Base-by-base conservation (phyloP, 2,888 invertebrate species). In the Mesorhabditis sp. region DNA sequence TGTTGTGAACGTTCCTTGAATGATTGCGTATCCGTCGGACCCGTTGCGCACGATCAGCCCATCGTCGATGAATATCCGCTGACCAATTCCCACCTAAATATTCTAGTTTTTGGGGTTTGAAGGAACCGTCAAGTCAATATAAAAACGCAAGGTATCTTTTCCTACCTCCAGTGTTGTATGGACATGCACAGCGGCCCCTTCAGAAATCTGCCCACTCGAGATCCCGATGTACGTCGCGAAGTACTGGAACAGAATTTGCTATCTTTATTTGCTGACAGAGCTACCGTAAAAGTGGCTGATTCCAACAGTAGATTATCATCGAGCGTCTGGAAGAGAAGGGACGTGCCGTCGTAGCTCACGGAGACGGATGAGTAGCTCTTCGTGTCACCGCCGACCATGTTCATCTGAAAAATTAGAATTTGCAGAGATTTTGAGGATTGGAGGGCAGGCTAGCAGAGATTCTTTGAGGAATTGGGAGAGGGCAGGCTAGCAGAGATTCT, bases 41-140 rank as follows among this genome's bases (percentile, higher is more conserved):
- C 74, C 75, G 65, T 80, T 80, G 61, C 80, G 45, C 10, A 75
- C 65, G 3, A 78, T 67, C 13, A 73, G 44, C 45, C 78, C 78
- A 42, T 72, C 74, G 45, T 72, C 73, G 43, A 78, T 69, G 5
- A 65, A 65, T 61, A 74, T 72, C 67, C 72, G 72, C 43, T 75
- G 71, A 15, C 58, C 58, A n/a, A 50, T n/a, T 50, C 58, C 58
- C 1, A 50, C 58, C 58, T 50, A n/a, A 50, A 50, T 50, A 50
- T 50, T 50, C 7, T 10, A 50, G 10, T 50, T 50, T 50, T 50
- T 50, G 58, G 58, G n/a, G 58, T n/a, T 50, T 50, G 2, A 50
- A 13, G 28, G 28, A 50, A 1, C 10, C 1, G 58, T 50, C n/a
- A 13, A 10, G n/a, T 13, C 58, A 50, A 50, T 2, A n/a, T 13